These are phyloP conservation scores for Anseranas semipalmata DNA, from an alignment of 2,113 vertebrate genomes.

Conservation along the genomic window DNA sequence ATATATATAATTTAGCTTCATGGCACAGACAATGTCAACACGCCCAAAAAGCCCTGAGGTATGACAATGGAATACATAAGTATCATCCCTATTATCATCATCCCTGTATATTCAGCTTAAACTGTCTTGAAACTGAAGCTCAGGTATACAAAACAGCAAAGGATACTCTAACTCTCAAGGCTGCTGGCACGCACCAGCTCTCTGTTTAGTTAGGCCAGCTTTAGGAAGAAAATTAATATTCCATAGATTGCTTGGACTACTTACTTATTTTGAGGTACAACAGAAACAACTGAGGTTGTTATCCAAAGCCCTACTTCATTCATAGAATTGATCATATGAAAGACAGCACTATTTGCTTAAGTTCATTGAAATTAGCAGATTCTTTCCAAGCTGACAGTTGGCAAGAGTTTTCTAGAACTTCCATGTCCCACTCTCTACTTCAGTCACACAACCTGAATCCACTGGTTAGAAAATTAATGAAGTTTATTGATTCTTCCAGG, in stretches of 20 bases:
- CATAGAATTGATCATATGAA: accelerated
- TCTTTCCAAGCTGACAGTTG: not conserved
- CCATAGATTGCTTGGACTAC: not conserved
- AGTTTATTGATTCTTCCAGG: not conserved
- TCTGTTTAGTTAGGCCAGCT: not conserved
- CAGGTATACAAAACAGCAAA: not conserved
- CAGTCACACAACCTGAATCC: not conserved
- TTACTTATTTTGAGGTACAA: not conserved
- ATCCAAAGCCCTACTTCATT: not conserved
- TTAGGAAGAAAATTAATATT: not conserved
- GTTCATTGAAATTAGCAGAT: not conserved
- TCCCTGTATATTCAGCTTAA: not conserved
- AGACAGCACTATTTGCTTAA: not conserved
- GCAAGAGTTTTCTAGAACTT: not conserved
- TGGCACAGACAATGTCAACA: not conserved
- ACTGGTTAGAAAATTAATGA: not conserved
- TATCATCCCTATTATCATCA: not conserved
- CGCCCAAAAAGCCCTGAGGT: not conserved
- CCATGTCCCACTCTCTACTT: not conserved
- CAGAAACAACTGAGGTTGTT: not conserved
- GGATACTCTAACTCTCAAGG: not conserved
- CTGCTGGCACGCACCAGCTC: not conserved
- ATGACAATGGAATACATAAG: not conserved
- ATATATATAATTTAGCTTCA: not conserved
- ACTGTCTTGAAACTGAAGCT: not conserved